phyloP scores from a whole-genome alignment of 2,888 invertebrate genomes.

The Oxycera nigricornis region DNA sequence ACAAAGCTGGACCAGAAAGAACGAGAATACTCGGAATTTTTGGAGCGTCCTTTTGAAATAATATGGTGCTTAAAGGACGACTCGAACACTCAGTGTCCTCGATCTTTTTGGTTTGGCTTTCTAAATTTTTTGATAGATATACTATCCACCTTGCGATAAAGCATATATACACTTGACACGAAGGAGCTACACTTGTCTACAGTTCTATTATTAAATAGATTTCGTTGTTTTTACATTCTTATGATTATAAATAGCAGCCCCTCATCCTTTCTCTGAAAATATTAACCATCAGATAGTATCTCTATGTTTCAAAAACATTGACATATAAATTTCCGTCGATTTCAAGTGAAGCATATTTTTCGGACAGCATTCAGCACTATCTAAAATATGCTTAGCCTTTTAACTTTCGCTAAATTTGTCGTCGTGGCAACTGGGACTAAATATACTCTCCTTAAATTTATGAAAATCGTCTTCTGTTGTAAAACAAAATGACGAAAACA shows the following conservation, averaged over 20 bases:
- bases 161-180: too few species aligned
- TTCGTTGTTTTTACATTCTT: background rate
- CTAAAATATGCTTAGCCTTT: too few species aligned
- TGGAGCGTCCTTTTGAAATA: background rate
- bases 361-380: background rate
- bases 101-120: too few species aligned
- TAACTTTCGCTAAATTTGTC: too few species aligned
- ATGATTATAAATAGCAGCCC: background rate
- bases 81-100: too few species aligned
- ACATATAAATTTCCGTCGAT: constrained; percentile 22
- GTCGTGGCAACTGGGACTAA: too few species aligned
- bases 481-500: background rate
- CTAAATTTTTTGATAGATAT: too few species aligned
- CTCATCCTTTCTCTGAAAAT: background rate
- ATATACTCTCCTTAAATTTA: constrained; percentile 16
- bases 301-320: background rate
- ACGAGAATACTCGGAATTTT: too few species aligned
- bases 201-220: background rate
- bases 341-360: background rate
- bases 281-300: background rate
- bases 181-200: background rate
- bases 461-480: constrained; percentile 15
- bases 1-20: too few species aligned
- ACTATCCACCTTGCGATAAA: too few species aligned
- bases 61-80: constrained; percentile 9